phyloP scores from a whole-genome alignment of 2,113 vertebrate genomes.

The Diadophis punctatus region DNA sequence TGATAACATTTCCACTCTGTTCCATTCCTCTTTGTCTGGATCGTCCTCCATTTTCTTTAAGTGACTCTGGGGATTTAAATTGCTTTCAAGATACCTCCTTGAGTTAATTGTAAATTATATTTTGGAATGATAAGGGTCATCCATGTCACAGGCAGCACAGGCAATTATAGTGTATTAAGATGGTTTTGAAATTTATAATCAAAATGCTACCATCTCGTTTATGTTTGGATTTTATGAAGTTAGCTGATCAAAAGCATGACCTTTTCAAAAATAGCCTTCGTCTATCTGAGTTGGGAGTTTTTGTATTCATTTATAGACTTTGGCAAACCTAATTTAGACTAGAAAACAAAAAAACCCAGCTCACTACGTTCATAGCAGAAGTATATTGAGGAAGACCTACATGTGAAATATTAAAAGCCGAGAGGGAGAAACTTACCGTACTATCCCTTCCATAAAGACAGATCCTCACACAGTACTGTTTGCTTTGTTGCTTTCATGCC shows the following conservation, averaged over 20 bases:
- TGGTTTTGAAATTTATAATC: conserved; percentile 57
- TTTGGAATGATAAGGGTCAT: conserved; percentile 34
- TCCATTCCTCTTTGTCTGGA: conserved; percentile 23
- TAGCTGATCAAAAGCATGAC: conserved; percentile 17
- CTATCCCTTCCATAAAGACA: conserved; percentile 45
- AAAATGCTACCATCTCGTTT: conserved; percentile 41
- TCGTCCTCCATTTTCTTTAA: background rate
- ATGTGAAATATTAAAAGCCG: background rate
- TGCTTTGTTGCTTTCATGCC: conserved; percentile 53
- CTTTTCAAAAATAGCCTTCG: conserved; percentile 17
- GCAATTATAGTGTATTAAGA: conserved; percentile 45
- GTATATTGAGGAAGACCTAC: conserved; percentile 33
- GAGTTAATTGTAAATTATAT: conserved; percentile 58
- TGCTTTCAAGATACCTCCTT: conserved; percentile 24
- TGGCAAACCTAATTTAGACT: background rate
- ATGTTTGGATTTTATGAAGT: conserved; percentile 10
- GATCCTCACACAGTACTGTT: conserved; percentile 36
- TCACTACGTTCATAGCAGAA: conserved; percentile 13
- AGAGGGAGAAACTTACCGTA: background rate
- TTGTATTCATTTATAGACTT: conserved; percentile 25
- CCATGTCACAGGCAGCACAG: conserved; percentile 42
- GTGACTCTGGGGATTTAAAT: conserved; percentile 18
- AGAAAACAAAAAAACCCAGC: background rate
- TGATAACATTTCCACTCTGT: background rate
- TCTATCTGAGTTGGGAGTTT: background rate